Base-by-base conservation (phyloP, 2,113 vertebrate species). In the Ursus arctos region DNA sequence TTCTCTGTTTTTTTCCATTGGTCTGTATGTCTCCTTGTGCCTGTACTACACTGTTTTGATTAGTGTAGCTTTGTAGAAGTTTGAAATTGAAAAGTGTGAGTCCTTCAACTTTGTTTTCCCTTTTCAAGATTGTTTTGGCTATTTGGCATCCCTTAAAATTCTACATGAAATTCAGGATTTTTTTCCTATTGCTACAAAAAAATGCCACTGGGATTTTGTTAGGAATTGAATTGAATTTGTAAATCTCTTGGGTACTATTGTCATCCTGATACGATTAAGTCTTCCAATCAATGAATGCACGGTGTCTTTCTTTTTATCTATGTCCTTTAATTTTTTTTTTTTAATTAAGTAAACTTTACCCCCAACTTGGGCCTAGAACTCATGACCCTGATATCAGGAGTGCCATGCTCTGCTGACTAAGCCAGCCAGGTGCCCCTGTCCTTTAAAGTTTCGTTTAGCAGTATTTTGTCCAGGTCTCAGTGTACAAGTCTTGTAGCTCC, bases 21-120 rank as follows among this genome's bases (percentile, higher is more conserved):
- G 24, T 43, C 36, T 88, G 0, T 79, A 40, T 89, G 24, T 55
- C 24, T 51, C 33, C 49, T 94, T 94, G 28, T 47, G 49, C n/a
- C 26, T 47, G 6, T 28, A 69, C 15, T 11, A 84, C 21, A 77
- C 69, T 88, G 9, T 83, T 93, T 93, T 79, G 83, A 74, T 95
- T 92, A 47, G 22, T 81, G 22, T 55, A 63, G 55, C n/a, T 80
- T 82, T 81, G 47, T 96, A 89, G 61, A 96, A 74, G 59, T 69
- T 89, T 79, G 85, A 77, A 93, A 40, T 61, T 21, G 59, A 19
- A 31, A 83, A 67, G 15, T 87, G 1, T 77, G 51, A 77, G 26
- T 77, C 26, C 11, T 96, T 21, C 26, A 51, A 4, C 19, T 92
- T 95, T 95, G 31, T 47, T 86, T 91, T 71, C 55, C 1, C 57